These are phyloP conservation scores for Phyllopteryx taeniolatus DNA, from an alignment of 2,113 vertebrate genomes.

Conservation along the genomic window DNA sequence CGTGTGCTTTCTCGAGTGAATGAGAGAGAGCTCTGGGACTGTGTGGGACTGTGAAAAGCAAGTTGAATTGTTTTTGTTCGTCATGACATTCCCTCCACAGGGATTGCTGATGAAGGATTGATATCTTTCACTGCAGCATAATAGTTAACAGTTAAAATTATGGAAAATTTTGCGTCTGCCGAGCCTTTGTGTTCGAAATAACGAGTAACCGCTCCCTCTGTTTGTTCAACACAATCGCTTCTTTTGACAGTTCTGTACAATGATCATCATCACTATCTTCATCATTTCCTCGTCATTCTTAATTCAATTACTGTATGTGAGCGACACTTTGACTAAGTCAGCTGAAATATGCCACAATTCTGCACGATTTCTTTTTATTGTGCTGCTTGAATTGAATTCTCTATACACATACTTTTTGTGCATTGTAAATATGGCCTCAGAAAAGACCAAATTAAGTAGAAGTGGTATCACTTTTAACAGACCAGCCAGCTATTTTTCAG, in stretches of 20 bases:
- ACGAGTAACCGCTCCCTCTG: background rate
- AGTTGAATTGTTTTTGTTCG: background rate
- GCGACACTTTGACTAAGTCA: background rate
- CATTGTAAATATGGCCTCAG: background rate
- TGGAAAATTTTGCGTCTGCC: background rate
- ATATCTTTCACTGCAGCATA: background rate
- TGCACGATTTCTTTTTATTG: background rate
- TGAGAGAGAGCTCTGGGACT: background rate
- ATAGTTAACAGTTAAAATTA: background rate
- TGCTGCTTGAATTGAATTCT: constrained; percentile 1
- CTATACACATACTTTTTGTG: background rate
- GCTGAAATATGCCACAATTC: background rate
- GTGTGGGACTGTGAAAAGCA: background rate
- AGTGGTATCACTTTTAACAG: background rate
- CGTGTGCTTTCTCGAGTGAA: background rate
- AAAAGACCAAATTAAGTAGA: background rate
- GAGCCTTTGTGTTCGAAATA: background rate
- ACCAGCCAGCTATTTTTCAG: background rate
- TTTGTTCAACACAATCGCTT: background rate
- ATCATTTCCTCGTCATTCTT: background rate
- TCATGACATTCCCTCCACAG: background rate
- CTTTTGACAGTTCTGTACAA: background rate
- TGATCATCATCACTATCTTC: background rate
- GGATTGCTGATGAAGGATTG: background rate
- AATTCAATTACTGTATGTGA: background rate